Evolutionary conservation across 2,888 invertebrate species (phyloP).

Genomic region (Pristionchus exspectatus): DNA sequence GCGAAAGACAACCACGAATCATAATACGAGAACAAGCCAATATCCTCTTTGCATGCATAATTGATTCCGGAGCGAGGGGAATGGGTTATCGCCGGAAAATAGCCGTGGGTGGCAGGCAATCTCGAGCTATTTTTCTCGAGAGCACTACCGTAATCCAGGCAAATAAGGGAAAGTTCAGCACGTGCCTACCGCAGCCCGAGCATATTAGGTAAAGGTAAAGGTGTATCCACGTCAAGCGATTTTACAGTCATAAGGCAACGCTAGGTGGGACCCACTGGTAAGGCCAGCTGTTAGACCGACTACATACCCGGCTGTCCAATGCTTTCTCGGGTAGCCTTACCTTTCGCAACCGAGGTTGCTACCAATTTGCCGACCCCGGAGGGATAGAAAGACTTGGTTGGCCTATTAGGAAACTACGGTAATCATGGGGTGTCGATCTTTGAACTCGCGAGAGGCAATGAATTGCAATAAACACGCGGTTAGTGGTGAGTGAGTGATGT

Average conservation of each 20-base stretch:
- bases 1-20: neutral
- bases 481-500: neutral
- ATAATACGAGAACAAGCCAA: conserved; percentile 32
- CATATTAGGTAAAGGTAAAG: too few species aligned
- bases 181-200: neutral
- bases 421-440: neutral
- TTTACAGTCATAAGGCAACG: too few species aligned
- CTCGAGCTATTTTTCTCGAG: neutral
- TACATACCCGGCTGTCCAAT: too few species aligned
- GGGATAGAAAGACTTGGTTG: too few species aligned
- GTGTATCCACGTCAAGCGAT: too few species aligned
- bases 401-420: neutral
- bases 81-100: conserved; percentile 5
- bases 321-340: too few species aligned
- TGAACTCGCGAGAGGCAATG: neutral
- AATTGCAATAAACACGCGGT: conserved; percentile 7
- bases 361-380: too few species aligned
- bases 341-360: too few species aligned
- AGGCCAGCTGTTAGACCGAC: too few species aligned
- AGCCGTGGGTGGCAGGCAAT: neutral
- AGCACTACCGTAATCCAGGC: too few species aligned
- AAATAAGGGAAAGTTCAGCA: too few species aligned
- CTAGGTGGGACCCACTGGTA: too few species aligned
- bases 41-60: conserved; percentile 15
- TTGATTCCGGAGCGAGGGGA: neutral